Evolutionary conservation across 2,797 vertebrate species (phyloP), one percentile per base, ranked within the genome.

Genomic region (Heteromormyrus szaboi): DNA sequence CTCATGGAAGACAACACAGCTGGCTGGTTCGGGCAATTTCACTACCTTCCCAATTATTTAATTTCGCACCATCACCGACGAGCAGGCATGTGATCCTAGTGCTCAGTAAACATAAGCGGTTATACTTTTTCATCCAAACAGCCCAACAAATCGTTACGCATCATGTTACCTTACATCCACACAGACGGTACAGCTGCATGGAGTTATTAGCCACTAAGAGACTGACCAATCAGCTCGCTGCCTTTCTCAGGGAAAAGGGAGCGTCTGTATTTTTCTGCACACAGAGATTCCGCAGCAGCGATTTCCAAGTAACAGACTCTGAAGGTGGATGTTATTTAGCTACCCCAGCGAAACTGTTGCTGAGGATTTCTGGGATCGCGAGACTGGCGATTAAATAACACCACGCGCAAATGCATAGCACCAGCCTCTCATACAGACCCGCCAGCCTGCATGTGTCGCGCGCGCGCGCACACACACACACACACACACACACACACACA

Each of bases 1-100:
- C 84, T 3, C 25, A 33, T 85, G 51, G 48, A 53, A 54, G 84
- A 51, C 25, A 85, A 85, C 84, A 85, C 84, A 85, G 84, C 84
- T 85, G 84, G 84, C 84, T 85, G 84, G 50, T 85, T 85, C 3
- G 84, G 22, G 46, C 25, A 53, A 85, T 85, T 54, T 33, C 22
- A 29, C 76, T 81, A 85, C 84, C 25, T 85, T 85, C 22, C 12
- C 37, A 62, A 56, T 86, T 86, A 59, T 56, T 81, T 81, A 19
- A 81, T 81, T 44, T 86, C 33, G 17, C 85, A 44, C 17, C 25
- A 59, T 41, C 85, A 6, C 51, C 14, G 6, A 62, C 29, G 19
- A 56, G 54, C 17, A 1, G 33, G 29, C 53, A n/a, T 37, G 51
- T 54, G 51, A 41, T 14, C 51, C 25, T 29, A 85, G 48, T 11